Conservation (phyloP, 1,140 invertebrate species). For the Chironomus striatipennis region DNA sequence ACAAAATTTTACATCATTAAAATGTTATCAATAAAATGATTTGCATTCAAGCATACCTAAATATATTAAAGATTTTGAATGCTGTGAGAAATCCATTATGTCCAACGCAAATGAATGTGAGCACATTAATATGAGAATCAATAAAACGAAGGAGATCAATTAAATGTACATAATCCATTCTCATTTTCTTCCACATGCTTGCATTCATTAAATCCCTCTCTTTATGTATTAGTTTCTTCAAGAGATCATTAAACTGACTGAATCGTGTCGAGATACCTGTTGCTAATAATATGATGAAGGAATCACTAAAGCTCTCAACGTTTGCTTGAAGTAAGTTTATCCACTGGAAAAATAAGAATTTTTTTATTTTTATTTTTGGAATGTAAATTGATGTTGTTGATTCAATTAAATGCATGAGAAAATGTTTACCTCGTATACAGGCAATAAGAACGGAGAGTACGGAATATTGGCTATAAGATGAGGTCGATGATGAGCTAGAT, state of each 20-base stretch:
- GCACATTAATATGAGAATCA: not conserved
- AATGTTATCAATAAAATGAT: too few species aligned
- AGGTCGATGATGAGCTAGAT: not conserved
- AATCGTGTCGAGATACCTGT: not conserved
- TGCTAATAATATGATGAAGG: not conserved
- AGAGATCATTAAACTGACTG: not conserved
- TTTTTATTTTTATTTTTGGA: not conserved
- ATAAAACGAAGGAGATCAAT: not conserved
- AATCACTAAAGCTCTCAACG: not conserved
- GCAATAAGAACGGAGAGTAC: not conserved
- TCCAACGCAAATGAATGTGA: not conserved
- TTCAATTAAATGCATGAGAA: not conserved
- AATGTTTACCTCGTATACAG: not conserved
- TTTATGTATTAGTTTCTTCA: not conserved
- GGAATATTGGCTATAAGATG: not conserved
- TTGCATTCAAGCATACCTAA: not conserved
- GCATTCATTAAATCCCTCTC: not conserved
- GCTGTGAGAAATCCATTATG: not conserved
- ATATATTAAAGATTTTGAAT: not conserved
- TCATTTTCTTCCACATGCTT: not conserved
- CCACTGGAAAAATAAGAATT: not conserved
- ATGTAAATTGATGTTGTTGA: not conserved
- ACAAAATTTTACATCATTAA: too few species aligned
- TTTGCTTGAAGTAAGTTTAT: not conserved
- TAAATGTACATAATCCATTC: not conserved